These are phyloP conservation scores for Galerucella pusilla DNA, from an alignment of 2,888 invertebrate species.

Conservation along the genomic window DNA sequence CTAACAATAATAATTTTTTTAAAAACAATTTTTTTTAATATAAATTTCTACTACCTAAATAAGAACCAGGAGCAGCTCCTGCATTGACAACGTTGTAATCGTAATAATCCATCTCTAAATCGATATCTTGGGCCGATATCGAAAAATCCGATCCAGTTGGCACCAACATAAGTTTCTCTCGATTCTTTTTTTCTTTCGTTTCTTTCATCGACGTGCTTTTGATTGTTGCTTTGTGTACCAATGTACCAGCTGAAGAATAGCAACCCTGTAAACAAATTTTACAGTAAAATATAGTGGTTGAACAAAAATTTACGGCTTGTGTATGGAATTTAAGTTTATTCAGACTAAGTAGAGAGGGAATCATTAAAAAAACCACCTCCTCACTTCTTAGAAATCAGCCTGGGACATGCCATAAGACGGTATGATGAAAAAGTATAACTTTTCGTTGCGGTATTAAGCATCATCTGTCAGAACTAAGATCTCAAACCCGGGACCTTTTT, in stretches of 20 bases:
- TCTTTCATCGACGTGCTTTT: constrained; percentile 77
- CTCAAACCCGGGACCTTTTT: too few species aligned
- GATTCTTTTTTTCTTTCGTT: constrained; percentile 82
- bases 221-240: constrained; percentile 75
- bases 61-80: constrained; percentile 86
- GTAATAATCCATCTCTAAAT: constrained; percentile 88
- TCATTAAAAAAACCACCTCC: too few species aligned
- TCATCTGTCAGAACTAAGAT: too few species aligned
- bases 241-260: constrained; percentile 77
- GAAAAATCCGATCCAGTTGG: constrained; percentile 81
- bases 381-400: too few species aligned
- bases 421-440: too few species aligned
- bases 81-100: constrained; percentile 89
- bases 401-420: too few species aligned
- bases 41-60: constrained; percentile 64
- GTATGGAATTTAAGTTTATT: too few species aligned
- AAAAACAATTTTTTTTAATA: neutral
- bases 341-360: too few species aligned
- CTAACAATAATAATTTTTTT: constrained; percentile 56
- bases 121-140: constrained; percentile 76
- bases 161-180: constrained; percentile 74
- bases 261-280: constrained; percentile 69
- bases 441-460: too few species aligned
- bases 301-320: too few species aligned
- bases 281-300: neutral